Evolutionary conservation across 1,140 invertebrate genomes (phyloP), one percentile per base, ranked within the genome.

Genomic region (Babylonia areolata): DNA sequence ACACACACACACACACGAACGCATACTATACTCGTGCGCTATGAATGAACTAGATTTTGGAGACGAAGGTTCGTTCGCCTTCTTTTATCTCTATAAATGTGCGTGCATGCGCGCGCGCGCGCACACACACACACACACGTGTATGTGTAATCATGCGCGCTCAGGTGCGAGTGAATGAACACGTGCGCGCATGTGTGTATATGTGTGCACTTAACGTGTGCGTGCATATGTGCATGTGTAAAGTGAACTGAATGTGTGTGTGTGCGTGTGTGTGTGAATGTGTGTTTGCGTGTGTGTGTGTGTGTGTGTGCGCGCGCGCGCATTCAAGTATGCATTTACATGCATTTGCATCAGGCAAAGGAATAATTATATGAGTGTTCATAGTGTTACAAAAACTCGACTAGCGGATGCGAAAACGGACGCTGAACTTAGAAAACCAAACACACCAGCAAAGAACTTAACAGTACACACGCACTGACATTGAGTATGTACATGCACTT

Each of bases 91-190:
- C 9, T 42, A 39, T 79, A 39, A 42, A 39, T 79, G 77, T 79
- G 77, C 42, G 77, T 79, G 77, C 31, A n/a, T 79, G 77, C 42
- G 77, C 31, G 77, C 31, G 77, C 42, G 77, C 42, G 77, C 42
- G 77, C 42, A 35, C 3, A 35, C 73, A 75, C 31, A 33, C 12
- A 37, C 31, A 37, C 73, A 11, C 11, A 75, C 73, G 9, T 75
- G 73, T 9, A 75, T 75, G 35, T 35, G 23, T 28, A 64, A 3
- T 6, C 20, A 23, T 64, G 23, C 58, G 58, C 20, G 23, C 20
- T 3, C 20, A 9, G 39, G 73, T 40, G 73, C 23, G 37, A 2
- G 37, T 77, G 73, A 15, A 9, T 77, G 73, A 40, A 37, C 17
- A 37, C 31, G 73, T 77, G 73, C 40, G 37, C 31, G 73, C 31